Evolutionary conservation across 2,113 vertebrate species (phyloP), one percentile per base, ranked within the genome.

Genomic region (Stigmatopora argus): DNA sequence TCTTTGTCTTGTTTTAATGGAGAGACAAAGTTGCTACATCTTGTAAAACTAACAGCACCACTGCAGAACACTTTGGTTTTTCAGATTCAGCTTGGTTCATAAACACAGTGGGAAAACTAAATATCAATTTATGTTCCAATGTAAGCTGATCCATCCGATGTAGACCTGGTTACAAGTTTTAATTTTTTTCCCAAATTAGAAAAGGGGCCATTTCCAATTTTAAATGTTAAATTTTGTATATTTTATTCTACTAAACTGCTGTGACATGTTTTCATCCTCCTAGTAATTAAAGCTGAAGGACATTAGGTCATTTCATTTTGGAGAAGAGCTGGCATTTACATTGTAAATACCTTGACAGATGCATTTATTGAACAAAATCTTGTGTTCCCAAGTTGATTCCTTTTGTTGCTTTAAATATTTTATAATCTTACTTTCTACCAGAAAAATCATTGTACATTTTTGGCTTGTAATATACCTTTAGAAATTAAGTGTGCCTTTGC

Each of bases 211-310:
- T 62, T 73, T 77, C 77, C 35, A 41, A 70, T 51, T 68, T 71
- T 11, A 55, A 72, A 51, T 73, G 80, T 81, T 80, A 78, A 75
- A 18, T 21, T 83, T 7, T 41, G n/a, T 86, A 73, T 80, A 79
- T 64, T 76, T 70, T 49, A 65, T 83, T 83, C 84, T 86, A 88
- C 80, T 87, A 85, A 90, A 88, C 89, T 91, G 87, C 89, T 91
- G 89, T 86, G 84, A 5, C 21, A 58, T 45, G 53, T 72, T 71
- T 71, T 64, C 21, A 34, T 61, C 63, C 9, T 61, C 9, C 26
- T 62, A n/a, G 19, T 65, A 74, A 66, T 58, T 52, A 51, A 19
- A 55, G 41, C 55, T 51, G 44, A 48, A 17, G 17, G 34, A 60
- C 35, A 41, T 41, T 59, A 12, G 57, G 57, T 59, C 34, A 59